Evolutionary conservation across 2,888 invertebrate species (phyloP), one percentile per base, ranked within the genome.

Genomic region (Leptinotarsa rubiginosa): DNA sequence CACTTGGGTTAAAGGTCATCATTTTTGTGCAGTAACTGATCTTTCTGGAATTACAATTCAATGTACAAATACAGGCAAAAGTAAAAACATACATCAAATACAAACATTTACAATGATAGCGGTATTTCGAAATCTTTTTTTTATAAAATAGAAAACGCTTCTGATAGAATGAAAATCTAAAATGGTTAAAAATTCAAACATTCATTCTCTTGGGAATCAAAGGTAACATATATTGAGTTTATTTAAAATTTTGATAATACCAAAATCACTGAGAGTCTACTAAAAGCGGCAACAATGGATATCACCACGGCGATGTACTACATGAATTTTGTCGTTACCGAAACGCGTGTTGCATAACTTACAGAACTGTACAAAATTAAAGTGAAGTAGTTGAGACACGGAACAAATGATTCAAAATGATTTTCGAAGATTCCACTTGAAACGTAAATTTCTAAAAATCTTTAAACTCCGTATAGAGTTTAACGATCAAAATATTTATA

Each of bases 321-420:
- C 10, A 18, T 16, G 25, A 66, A 25, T 13, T 20, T 18, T 15
- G 47, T 13, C 7, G 15, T 5, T n/a, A 65, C 15, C 22, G 72
- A 66, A 70, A 62, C 5, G 22, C n/a, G 65, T 65, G 75, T 75
- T 75, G 75, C 75, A 65, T 75, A 71, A 18, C 50, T 52, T 31
- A 10, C 54, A 71, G 71, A 50, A 7, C 12, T 47, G 7, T 41
- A 41, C 10, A 41, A 10, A 41, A 10, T 41, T 12, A 10, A 41
- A 41, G 12, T 41, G 41, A 41, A 41, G 41, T 41, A 41, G 10
- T 41, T 41, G 10, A 41, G 41, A 41, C 41, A 41, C 41, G 41
- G 41, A 41, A 41, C 12, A 41, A 41, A 41, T 10, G 41, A 41
- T 41, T 10, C 41, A 41, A 41, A 41, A 41, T 41, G 41, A 41